Conservation (phyloP, 2,888 invertebrate genomes). For the Torymus auratus region DNA sequence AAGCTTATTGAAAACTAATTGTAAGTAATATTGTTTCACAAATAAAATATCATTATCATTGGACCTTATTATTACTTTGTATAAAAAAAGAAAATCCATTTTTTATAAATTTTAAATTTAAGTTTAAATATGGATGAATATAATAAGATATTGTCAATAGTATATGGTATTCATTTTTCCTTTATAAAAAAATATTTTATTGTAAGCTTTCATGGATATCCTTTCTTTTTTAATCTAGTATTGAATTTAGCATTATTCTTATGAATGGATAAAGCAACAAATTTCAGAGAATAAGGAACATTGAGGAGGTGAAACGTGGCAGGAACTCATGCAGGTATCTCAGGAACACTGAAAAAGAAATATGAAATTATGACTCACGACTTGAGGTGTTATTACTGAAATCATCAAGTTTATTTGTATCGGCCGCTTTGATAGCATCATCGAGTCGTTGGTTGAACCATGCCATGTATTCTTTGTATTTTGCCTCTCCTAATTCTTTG, state of each 20-base stretch:
- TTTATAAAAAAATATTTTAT: too few relatives aligned
- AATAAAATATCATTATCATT: background rate
- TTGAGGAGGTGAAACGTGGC: conserved; percentile 11
- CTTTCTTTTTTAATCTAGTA: too few relatives aligned
- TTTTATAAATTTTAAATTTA: too few relatives aligned
- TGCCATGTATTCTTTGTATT: conserved; percentile 83
- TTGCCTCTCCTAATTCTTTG: conserved; percentile 84
- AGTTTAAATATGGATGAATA: too few relatives aligned
- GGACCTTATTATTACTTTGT: too few relatives aligned
- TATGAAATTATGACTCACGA: conserved; percentile 67
- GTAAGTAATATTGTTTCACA: conserved; percentile 1
- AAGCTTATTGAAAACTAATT: background rate
- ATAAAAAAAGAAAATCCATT: too few relatives aligned
- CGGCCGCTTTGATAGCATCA: conserved; percentile 90
- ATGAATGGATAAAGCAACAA: conserved; percentile 9
- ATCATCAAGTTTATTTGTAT: conserved; percentile 67
- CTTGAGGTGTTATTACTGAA: conserved; percentile 62
- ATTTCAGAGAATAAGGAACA: background rate
- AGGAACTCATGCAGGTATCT: conserved; percentile 32
- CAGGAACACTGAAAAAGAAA: conserved; percentile 46
- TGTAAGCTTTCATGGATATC: too few relatives aligned
- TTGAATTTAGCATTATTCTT: too few relatives aligned
- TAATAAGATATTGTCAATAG: too few relatives aligned
- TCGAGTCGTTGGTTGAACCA: conserved; percentile 91
- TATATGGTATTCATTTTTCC: too few relatives aligned